Evolutionary conservation across 2,797 vertebrate genomes (phyloP), one percentile per base, ranked within the genome.

Genomic region (Serranus cabrilla): DNA sequence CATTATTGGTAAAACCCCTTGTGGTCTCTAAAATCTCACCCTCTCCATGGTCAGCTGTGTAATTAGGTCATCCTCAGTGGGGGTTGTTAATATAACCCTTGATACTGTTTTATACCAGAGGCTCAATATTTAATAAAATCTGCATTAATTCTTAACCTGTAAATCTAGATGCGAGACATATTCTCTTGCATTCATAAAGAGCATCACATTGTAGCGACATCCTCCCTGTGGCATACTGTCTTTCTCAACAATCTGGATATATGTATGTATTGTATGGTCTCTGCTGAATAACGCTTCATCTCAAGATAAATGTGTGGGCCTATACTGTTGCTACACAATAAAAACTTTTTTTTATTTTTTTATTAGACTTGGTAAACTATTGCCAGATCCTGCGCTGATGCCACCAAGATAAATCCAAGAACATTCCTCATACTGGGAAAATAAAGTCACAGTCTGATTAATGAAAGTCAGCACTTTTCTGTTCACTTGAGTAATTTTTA

Each of bases 41-140:
- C 71, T 58, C 58, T 71, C 61, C 46, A 46, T 68, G 70, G 70
- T 76, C 60, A 63, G 61, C 67, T 93, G 34, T 34, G 34, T 34
- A 88, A 92, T 91, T 90, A 91, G 88, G 90, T 92, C 89, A 87
- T 49, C 83, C 81, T 86, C 84, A 72, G 73, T 31, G 46, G 81
- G 83, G 60, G 74, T 55, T 82, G 83, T 83, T 88, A 85, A 85
- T 80, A 55, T 70, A 72, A 62, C 57, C 67, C 61, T 14, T 73
- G 70, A 77, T 73, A 72, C 20, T 49, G 71, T 74, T 70, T 72
- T 10, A 73, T 21, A 64, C 11, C 71, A 18, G 55, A 34, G 37
- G 37, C 31, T 58, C 55, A 63, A 60, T 42, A 55, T 54, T 78
- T 39, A 31, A 31, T 23, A 23, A 14, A 61, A 49, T 67, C 42